A percentile compares a stretch with the other conserved stretches of the same genome.
Conservation (phyloP, 1,140 invertebrate genomes). For the Brachionus asplanchnoidis region DNA sequence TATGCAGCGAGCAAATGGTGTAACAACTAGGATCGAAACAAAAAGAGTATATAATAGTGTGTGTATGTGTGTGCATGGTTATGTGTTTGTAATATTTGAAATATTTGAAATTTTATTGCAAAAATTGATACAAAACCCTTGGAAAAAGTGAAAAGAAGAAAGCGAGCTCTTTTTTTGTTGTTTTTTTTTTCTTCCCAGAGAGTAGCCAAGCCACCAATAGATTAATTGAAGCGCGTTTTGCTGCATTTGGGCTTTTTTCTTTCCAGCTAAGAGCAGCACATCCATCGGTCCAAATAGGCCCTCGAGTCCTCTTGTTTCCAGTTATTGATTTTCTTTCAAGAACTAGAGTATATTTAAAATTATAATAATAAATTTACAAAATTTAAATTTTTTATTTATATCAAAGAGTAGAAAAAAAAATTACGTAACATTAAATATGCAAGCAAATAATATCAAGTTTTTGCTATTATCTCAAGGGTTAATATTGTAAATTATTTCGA, state of each 20-base stretch:
- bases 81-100: neutral
- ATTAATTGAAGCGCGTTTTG: neutral
- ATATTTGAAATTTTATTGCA: neutral
- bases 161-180: neutral
- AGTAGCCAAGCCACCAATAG: neutral
- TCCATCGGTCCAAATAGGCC: neutral
- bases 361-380: constrained; percentile 37
- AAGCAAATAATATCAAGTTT: constrained; percentile 17
- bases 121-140: constrained; percentile 2
- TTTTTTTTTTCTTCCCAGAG: neutral
- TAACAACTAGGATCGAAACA: neutral
- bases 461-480: constrained; percentile 37
- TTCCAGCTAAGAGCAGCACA: neutral
- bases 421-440: constrained; percentile 14
- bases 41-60: neutral
- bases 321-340: neutral
- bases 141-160: neutral
- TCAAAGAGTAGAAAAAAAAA: neutral
- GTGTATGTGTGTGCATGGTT: neutral
- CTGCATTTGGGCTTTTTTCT: neutral
- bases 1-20: neutral
- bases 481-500: neutral
- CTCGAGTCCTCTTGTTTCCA: neutral
- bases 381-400: constrained; percentile 3
- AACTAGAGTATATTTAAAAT: neutral